These are phyloP conservation scores for Pseudococcus longispinus DNA, from an alignment of 2,888 invertebrate species.

Conservation along the genomic window DNA sequence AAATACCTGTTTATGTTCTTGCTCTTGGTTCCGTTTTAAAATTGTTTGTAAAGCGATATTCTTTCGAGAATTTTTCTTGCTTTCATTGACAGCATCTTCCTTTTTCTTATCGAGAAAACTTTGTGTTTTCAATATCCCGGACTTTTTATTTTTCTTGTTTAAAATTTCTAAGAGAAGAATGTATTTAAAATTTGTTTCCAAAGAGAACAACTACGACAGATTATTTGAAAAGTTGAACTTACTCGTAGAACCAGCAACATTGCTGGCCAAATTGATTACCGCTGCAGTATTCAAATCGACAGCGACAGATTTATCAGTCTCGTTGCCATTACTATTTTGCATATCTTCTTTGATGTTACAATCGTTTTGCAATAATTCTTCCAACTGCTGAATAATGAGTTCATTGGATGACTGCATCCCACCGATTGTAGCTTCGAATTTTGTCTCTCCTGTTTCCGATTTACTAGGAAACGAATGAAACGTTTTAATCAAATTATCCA, in stretches of 20 bases:
- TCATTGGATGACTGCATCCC: constrained; percentile 62
- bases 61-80: constrained; percentile 67
- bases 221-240: not conserved
- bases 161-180: not conserved
- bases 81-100: constrained; percentile 56
- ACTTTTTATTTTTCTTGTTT: constrained; percentile 65
- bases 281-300: not conserved
- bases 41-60: constrained; percentile 83
- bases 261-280: not conserved
- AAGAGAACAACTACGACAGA: not conserved
- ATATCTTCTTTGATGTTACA: constrained; percentile 11
- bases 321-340: not conserved
- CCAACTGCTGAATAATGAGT: constrained; percentile 66
- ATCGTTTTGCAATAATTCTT: constrained; percentile 63
- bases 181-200: not conserved
- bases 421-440: constrained; percentile 54
- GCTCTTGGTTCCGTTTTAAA: constrained; percentile 72
- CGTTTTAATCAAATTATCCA: not conserved
- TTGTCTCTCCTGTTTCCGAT: constrained; percentile 54
- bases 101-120: constrained; percentile 57
- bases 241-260: not conserved
- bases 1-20: constrained; percentile 60
- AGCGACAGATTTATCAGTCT: not conserved
- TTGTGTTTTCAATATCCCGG: constrained; percentile 75
- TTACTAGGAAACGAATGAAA: constrained; percentile 54